These are phyloP conservation scores for Paracyclopina nana DNA, from an alignment of 1,140 invertebrate genomes.

Conservation along the genomic window DNA sequence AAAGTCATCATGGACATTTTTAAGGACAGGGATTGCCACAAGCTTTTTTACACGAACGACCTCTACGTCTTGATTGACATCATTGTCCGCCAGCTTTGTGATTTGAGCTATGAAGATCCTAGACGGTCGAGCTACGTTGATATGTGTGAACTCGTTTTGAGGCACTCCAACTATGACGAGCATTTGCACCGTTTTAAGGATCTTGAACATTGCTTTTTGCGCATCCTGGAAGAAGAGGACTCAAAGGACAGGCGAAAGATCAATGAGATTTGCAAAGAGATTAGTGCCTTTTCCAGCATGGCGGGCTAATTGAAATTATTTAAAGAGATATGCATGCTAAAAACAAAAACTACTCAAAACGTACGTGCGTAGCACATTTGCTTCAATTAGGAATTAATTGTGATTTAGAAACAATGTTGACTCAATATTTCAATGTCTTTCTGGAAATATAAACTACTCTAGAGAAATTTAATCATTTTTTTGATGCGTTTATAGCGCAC, in stretches of 20 bases:
- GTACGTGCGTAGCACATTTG: too few species aligned
- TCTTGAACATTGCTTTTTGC: slow-evolving; percentile 9
- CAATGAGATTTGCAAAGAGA: too few species aligned
- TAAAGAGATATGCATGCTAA: too few species aligned
- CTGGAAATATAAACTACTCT: too few species aligned
- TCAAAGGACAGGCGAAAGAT: not conserved
- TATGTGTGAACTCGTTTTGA: slow-evolving; percentile 7
- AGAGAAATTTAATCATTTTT: too few species aligned
- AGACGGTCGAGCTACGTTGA: slow-evolving; percentile 1
- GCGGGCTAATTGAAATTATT: too few species aligned
- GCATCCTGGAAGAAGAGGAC: slow-evolving; percentile 9
- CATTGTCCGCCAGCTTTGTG: slow-evolving; percentile 10
- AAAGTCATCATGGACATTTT: slow-evolving; percentile 16
- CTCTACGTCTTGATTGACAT: slow-evolving; percentile 16
- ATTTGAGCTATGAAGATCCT: slow-evolving; percentile 4
- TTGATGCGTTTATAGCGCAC: too few species aligned
- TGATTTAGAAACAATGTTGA: too few species aligned
- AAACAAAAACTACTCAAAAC: too few species aligned
- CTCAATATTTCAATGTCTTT: too few species aligned
- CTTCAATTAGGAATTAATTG: too few species aligned
- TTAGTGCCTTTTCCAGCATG: too few species aligned
- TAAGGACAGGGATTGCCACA: not conserved
- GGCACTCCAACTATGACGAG: not conserved
- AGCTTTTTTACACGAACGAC: slow-evolving; percentile 15
- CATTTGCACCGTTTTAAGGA: slow-evolving; percentile 13